phyloP scores from a whole-genome alignment of 1,140 invertebrate genomes.

The Pseudachorutes palmiensis region DNA sequence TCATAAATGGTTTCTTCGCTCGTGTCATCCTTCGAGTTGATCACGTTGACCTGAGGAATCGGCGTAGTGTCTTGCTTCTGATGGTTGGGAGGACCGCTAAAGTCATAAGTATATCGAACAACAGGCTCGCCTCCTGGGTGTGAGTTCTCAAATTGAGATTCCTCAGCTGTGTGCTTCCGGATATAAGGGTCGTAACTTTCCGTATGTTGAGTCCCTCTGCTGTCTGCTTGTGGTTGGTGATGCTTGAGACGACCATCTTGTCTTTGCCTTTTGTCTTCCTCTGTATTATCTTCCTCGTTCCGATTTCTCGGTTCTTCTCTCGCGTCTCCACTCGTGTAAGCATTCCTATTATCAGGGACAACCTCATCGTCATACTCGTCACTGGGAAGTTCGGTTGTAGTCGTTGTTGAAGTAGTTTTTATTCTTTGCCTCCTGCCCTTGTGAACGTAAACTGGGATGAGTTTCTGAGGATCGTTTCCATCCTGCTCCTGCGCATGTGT shows the following conservation, averaged over 20 bases:
- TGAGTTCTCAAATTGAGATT: neutral
- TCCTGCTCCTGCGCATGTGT: neutral
- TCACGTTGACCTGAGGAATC: neutral
- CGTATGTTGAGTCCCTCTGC: neutral
- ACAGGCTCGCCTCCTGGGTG: neutral
- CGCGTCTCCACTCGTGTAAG: neutral
- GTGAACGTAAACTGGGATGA: slow-evolving; percentile 28
- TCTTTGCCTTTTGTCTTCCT: slow-evolving; percentile 10
- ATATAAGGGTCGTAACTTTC: neutral
- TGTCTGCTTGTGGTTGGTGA: neutral
- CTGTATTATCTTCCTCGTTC: slow-evolving; percentile 8
- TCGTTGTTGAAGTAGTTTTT: slow-evolving; percentile 3
- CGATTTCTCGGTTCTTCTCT: neutral
- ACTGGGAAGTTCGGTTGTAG: slow-evolving; percentile 12
- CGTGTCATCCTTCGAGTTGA: neutral
- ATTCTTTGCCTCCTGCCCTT: slow-evolving; percentile 19
- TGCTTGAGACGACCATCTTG: neutral
- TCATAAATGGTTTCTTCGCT: slow-evolving; percentile 3
- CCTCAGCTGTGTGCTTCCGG: neutral
- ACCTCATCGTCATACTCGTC: slow-evolving; percentile 29
- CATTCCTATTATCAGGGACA: neutral
- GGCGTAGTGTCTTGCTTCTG: too few relatives aligned
- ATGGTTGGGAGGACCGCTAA: neutral
- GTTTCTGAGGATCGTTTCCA: slow-evolving; percentile 16
- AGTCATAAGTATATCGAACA: neutral